A percentile compares a stretch with the other conserved stretches of the same genome.
Conservation (phyloP, 2,888 invertebrate genomes). For the Ormyrus thymus region DNA sequence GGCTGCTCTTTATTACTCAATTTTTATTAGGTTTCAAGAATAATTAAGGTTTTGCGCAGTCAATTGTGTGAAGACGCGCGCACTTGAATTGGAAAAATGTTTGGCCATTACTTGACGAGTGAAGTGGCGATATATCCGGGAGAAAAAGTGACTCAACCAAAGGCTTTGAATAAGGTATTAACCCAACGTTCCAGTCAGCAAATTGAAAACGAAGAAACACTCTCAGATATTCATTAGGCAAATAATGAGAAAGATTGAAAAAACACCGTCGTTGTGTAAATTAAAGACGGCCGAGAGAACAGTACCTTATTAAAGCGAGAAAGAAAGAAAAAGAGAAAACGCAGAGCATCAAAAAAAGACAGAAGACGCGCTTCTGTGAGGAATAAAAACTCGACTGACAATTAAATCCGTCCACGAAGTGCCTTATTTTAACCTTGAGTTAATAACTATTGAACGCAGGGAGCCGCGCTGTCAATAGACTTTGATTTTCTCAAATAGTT, state of each 20-base stretch:
- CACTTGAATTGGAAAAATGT: too few species aligned
- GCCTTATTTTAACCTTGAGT: conserved; percentile 16
- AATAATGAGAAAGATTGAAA: conserved; percentile 33
- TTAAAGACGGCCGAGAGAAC: conserved; percentile 34
- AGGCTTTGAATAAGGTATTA: too few species aligned
- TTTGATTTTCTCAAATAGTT: conserved; percentile 17
- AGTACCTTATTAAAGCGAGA: conserved; percentile 31
- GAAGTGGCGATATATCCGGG: too few species aligned
- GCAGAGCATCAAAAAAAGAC: neutral
- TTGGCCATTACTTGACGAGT: too few species aligned
- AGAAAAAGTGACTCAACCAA: too few species aligned
- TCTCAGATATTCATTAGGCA: conserved; percentile 42
- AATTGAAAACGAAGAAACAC: conserved; percentile 37
- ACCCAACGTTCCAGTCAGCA: neutral
- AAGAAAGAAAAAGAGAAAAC: neutral
- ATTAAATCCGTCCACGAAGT: neutral
- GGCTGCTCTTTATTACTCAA: too few species aligned
- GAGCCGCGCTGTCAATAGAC: neutral
- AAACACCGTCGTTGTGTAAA: conserved; percentile 17
- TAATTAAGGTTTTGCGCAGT: too few species aligned
- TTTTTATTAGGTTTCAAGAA: too few species aligned
- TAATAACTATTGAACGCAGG: conserved; percentile 26
- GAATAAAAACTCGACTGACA: conserved; percentile 23
- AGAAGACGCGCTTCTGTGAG: neutral
- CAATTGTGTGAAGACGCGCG: too few species aligned